These are phyloP conservation scores for Climacteris rufus DNA, from an alignment of 2,113 vertebrate genomes.

Conservation along the genomic window DNA sequence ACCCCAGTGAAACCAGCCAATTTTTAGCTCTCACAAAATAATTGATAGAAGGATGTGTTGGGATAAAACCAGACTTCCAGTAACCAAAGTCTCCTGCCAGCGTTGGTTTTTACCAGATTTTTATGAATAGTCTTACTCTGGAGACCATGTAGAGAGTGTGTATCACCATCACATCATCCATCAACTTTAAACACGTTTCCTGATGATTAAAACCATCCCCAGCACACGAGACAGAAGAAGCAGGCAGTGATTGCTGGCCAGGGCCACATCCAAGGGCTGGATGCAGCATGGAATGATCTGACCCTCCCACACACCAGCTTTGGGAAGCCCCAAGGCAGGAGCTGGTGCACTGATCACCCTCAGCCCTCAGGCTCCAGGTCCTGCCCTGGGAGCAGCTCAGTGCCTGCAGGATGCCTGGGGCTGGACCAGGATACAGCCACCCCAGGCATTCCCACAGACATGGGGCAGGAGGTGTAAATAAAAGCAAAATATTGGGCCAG, in stretches of 20 bases:
- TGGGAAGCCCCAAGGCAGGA: not conserved
- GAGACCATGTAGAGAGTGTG: not conserved
- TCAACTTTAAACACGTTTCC: not conserved
- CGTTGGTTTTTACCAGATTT: not conserved
- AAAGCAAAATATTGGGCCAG: not conserved
- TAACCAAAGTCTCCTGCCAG: not conserved
- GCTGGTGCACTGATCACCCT: not conserved
- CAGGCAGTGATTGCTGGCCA: not conserved
- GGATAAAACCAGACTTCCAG: not conserved
- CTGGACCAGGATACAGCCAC: not conserved
- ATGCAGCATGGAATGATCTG: rapidly evolving
- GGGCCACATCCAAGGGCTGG: not conserved
- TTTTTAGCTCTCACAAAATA: not conserved
- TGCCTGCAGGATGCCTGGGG: not conserved
- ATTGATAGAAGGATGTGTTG: not conserved
- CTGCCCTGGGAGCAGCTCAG: not conserved
- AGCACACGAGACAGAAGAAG: not conserved
- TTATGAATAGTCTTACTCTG: not conserved
- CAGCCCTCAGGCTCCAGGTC: not conserved
- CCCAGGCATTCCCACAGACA: not conserved
- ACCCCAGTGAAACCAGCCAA: slow-evolving; percentile 1
- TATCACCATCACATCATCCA: not conserved
- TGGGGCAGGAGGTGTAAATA: not conserved
- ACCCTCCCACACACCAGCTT: rapidly evolving
- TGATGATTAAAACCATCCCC: not conserved